Conservation (phyloP, 2,888 invertebrate species). For the Pecten maximus region DNA sequence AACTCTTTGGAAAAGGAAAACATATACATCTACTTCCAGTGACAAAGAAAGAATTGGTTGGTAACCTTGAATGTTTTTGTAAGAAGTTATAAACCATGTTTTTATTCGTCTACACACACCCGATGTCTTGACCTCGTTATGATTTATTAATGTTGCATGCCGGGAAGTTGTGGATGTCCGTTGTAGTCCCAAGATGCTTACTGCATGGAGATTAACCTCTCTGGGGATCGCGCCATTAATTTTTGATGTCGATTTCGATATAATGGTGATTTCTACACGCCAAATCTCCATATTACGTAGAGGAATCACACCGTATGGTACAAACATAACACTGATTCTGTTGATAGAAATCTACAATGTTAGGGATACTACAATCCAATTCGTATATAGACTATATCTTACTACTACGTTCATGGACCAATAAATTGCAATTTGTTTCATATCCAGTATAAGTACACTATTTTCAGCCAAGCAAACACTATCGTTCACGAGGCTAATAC, state of each 20-base stretch:
- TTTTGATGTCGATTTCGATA: slow-evolving; percentile 1
- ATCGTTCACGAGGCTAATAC: too few relatives aligned
- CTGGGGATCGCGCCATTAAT: not conserved
- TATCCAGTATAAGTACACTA: too few relatives aligned
- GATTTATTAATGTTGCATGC: slow-evolving; percentile 31
- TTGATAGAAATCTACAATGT: not conserved
- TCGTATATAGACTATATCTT: not conserved
- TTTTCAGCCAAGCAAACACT: too few relatives aligned
- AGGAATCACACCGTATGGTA: not conserved
- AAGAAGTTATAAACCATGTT: not conserved
- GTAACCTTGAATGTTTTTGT: not conserved
- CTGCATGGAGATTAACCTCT: not conserved
- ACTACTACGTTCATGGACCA: not conserved
- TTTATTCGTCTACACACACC: not conserved
- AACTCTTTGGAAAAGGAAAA: not conserved
- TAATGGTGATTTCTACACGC: not conserved
- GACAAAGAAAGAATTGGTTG: not conserved
- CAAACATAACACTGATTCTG: not conserved
- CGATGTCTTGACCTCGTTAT: not conserved
- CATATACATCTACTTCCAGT: not conserved
- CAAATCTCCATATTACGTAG: not conserved
- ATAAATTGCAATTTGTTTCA: not conserved
- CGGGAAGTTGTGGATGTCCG: not conserved
- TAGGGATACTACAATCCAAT: not conserved
- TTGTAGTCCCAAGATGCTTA: not conserved